Conservation (phyloP, 2,888 invertebrate genomes). For the Callosobruchus maculatus region DNA sequence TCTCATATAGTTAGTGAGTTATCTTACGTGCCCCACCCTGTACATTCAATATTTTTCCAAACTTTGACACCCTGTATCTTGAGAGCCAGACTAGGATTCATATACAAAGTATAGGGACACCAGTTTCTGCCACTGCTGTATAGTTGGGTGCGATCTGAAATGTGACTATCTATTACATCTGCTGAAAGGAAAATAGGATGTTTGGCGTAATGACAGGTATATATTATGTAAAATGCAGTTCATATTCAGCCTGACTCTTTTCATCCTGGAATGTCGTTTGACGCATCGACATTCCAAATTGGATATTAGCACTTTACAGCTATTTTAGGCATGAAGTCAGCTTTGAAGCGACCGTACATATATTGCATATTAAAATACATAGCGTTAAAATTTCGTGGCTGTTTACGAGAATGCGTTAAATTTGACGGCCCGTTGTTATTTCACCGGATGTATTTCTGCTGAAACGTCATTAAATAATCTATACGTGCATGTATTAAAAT, state of each 20-base stretch:
- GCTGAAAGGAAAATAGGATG: not conserved
- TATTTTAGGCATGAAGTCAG: not conserved
- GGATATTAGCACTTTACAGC: not conserved
- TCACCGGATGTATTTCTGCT: not conserved
- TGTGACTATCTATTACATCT: not conserved
- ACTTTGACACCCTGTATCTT: too few species aligned
- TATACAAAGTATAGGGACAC: too few species aligned
- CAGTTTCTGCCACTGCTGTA: too few species aligned
- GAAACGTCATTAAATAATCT: not conserved
- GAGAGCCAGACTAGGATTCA: too few species aligned
- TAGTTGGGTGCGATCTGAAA: not conserved
- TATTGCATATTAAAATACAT: not conserved
- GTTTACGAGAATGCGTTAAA: not conserved
- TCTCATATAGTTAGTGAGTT: too few species aligned
- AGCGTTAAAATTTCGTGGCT: not conserved
- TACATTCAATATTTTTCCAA: too few species aligned
- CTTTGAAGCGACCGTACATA: not conserved
- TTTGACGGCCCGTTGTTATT: not conserved
- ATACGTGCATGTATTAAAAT: not conserved
- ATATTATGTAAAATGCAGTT: not conserved
- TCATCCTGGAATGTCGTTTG: not conserved
- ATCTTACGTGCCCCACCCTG: too few species aligned
- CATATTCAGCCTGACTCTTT: not conserved
- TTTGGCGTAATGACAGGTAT: not conserved
- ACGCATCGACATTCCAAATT: not conserved